Conservation (phyloP, 2,888 invertebrate species). For the Pammene fasciana region DNA sequence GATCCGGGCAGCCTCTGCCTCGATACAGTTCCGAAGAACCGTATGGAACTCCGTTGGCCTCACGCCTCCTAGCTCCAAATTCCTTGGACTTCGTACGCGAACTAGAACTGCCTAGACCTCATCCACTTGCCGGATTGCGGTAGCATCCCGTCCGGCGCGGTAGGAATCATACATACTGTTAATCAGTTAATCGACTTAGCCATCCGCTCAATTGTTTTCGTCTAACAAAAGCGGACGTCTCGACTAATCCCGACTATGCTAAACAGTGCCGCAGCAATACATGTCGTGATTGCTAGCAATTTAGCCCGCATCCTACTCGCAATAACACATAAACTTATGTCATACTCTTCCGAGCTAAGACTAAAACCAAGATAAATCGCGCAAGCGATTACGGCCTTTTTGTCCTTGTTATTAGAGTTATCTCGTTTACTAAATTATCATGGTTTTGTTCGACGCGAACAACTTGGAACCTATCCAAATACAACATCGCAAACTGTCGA, state of each 20-base stretch:
- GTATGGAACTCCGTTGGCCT: no score
- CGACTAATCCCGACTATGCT: constrained; percentile 14
- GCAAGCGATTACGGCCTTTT: constrained; percentile 1
- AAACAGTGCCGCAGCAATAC: constrained; percentile 24
- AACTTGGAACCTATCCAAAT: constrained; percentile 36
- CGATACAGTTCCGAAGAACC: no score
- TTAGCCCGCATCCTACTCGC: constrained; percentile 33
- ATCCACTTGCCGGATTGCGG: no score
- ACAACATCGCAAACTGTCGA: constrained; percentile 40
- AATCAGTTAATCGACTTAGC: neutral
- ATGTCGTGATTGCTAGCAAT: constrained; percentile 23
- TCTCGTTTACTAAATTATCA: neutral
- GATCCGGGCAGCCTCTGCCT: no score
- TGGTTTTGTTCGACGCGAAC: constrained; percentile 12
- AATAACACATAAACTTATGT: constrained; percentile 35
- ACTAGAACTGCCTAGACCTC: no score
- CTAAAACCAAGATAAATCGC: constrained; percentile 1
- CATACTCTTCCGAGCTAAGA: constrained; percentile 27
- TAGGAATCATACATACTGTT: neutral
- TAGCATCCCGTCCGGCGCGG: neutral
- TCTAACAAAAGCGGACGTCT: constrained; percentile 8
- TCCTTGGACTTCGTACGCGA: no score
- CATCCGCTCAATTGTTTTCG: neutral
- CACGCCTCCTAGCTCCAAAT: no score
- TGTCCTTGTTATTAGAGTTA: constrained; percentile 5